A percentile compares a stretch with the other conserved stretches of the same genome.
Evolutionary conservation across 2,113 vertebrate species (phyloP).

Genomic region (Nothocercus nigrocapillus): DNA sequence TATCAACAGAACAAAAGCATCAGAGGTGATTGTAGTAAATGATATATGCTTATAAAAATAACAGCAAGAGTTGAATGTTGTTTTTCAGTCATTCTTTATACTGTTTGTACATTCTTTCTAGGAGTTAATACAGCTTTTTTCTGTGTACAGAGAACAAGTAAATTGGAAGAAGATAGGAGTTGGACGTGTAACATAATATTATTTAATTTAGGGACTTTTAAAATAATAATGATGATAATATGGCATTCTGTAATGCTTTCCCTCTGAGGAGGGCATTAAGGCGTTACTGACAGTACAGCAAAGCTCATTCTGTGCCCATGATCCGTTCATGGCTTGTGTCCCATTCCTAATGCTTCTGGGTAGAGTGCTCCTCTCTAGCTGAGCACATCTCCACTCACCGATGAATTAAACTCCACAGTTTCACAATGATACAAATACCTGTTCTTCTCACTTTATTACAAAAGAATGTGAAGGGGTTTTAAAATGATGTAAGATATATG

Average conservation of each 20-base stretch:
- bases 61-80: constrained; percentile 12
- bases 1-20: constrained; percentile 54
- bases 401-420: not conserved
- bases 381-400: not conserved
- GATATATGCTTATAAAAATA: constrained; percentile 26
- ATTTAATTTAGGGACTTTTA: constrained; percentile 7
- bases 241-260: not conserved
- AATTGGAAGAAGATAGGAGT: not conserved
- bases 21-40: constrained; percentile 53
- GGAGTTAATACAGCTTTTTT: constrained; percentile 2
- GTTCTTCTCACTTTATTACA: not conserved
- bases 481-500: not conserved
- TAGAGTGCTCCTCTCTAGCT: not conserved
- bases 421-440: not conserved
- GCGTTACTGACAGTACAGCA: not conserved
- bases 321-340: not conserved
- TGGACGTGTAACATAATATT: not conserved
- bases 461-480: not conserved
- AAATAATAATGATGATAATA: not conserved
- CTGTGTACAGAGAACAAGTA: not conserved
- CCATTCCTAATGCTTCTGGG: not conserved
- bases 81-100: not conserved
- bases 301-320: not conserved
- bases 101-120: constrained; percentile 14
- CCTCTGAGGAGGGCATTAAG: not conserved